Evolutionary conservation across 35 echinoderm and acorn worm genomes (phyloP).

Genomic region (Heliocidaris tuberculata): DNA sequence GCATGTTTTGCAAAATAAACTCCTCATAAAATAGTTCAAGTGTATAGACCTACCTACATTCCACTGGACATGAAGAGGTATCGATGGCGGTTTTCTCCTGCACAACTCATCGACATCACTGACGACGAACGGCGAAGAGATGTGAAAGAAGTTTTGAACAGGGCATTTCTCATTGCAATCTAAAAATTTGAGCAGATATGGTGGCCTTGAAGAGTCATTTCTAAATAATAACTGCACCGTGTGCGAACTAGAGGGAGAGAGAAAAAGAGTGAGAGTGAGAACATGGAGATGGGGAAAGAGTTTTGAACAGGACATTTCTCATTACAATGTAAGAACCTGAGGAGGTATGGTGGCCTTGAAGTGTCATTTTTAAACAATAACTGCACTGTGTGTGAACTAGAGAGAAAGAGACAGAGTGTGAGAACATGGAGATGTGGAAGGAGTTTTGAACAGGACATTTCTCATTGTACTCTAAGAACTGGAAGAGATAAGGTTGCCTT

Average conservation of each 20-base stretch:
- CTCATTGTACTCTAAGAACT: neutral
- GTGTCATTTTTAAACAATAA: too few relatives aligned
- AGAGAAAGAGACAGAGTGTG: neutral
- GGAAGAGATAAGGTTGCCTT: neutral
- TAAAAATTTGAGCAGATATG: neutral
- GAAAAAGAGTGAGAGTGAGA: neutral
- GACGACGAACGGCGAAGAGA: neutral
- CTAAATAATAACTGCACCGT: constrained; percentile 23
- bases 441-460: neutral
- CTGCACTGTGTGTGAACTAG: neutral
- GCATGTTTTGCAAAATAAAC: too few relatives aligned
- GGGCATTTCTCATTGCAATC: neutral
- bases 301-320: neutral
- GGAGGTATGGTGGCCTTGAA: neutral
- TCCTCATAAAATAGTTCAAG: neutral
- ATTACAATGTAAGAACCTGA: neutral
- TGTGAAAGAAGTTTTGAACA: neutral
- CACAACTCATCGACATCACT: neutral
- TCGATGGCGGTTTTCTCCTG: constrained; percentile 13
- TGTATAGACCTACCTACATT: neutral
- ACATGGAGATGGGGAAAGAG: neutral
- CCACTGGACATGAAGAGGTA: neutral
- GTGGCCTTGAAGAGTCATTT: neutral
- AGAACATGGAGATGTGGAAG: neutral
- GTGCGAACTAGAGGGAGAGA: neutral